Percentiles rank a stretch among this genome's conserved stretches.
Evolutionary conservation across 2,113 vertebrate species (phyloP).

Genomic region (Mus spicilegus): DNA sequence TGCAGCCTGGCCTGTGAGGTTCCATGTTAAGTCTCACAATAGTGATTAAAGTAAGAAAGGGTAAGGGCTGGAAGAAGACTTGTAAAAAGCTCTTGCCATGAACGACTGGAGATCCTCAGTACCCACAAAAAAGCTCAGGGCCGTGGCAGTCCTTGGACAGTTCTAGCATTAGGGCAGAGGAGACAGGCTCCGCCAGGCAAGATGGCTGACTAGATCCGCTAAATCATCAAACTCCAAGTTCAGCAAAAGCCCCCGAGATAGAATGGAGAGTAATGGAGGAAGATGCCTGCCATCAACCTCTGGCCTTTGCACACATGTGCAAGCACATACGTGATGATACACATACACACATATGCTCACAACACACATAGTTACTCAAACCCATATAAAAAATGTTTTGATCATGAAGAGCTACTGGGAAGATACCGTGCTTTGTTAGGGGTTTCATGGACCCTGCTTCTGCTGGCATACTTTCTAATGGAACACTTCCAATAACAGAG

Average conservation of each 20-base stretch:
- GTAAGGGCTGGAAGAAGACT: neutral
- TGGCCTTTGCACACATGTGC: too few relatives aligned
- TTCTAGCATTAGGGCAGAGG: neutral
- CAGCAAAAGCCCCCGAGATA: neutral
- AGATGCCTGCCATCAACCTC: neutral
- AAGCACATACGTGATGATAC: neutral
- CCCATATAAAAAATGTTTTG: neutral
- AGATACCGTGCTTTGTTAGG: neutral
- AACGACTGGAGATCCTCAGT: neutral
- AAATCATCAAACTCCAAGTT: neutral
- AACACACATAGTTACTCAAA: neutral
- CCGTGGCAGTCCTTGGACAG: rapidly evolving
- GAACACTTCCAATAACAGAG: neutral
- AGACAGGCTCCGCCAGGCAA: neutral
- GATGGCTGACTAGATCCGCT: neutral
- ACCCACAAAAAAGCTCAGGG: neutral
- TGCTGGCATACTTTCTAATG: neutral
- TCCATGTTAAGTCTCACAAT: neutral
- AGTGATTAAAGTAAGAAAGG: neutral
- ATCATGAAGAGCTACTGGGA: neutral
- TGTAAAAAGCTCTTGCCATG: neutral
- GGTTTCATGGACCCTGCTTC: neutral
- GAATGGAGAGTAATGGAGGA: neutral
- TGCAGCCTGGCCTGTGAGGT: neutral
- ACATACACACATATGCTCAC: neutral